Evolutionary conservation across 2,888 invertebrate species (phyloP), one percentile per base, ranked within the genome.

Genomic region (Clusia tigrina): DNA sequence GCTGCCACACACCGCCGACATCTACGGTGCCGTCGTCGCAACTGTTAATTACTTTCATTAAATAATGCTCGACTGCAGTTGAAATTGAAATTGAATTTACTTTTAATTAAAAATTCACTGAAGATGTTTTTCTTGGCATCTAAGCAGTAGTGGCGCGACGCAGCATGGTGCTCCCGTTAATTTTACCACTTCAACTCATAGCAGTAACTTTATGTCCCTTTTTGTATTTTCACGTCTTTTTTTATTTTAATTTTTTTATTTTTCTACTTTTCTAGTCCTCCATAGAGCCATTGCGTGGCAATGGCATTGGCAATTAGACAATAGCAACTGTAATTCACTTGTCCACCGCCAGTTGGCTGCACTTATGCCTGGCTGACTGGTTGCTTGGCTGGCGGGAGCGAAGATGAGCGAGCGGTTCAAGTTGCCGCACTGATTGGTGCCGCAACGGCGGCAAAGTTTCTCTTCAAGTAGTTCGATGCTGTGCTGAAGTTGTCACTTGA

Each of bases 21-120:
- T 32, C 6, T 12, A 32, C 12, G 48, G 20, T 20, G 22, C 18
- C 48, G 48, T 22, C 48, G 22, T n/a, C 48, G 56, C 32, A 51
- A 60, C 54, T 65, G 69, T 70, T 71, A 71, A 71, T 70, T 71
- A 70, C 70, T 71, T 70, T 67, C 69, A 68, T 69, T 71, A 70
- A 69, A 70, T 70, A 67, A 65, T 68, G 66, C 64, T 64, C 64
- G 65, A 48, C 58, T 70, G 69, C 65, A 70, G 66, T 68, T 70
- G 63, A 52, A 51, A 64, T 61, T 54, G 67, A 68, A 72, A 72
- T 72, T 72, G 69, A 72, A 71, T 72, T 72, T 70, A 67, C 66
- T 67, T 71, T 71, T 72, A 72, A 72, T 72, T 72, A 72, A 71
- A 71, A 72, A 70, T 70, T 70, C 71, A 69, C 65, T 69, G 65